Base-by-base conservation (phyloP, 2,888 invertebrate genomes). In the Limnephilus rhombicus region DNA sequence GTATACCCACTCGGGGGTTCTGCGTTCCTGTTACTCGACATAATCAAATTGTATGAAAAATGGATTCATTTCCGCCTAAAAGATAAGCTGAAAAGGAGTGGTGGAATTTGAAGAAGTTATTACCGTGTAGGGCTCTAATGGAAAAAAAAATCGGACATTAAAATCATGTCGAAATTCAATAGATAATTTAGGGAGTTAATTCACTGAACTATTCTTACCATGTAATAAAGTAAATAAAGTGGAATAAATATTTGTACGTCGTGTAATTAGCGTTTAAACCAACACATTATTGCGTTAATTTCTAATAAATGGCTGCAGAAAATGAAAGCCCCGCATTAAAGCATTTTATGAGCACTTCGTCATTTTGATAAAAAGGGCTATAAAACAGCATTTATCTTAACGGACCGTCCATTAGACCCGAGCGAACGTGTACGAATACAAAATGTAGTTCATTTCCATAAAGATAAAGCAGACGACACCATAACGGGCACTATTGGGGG, bases 401-500 rank as follows among this genome's bases (percentile, higher is more conserved):
- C 88, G 80, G 80, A 80, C 68, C 81, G 82, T 90, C 90, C 90
- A 90, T 90, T 85, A 85, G 83, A 53, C 81, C 82, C 45, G 90
- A 82, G 45, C 90, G n/a, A 90, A 82, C 90, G 90, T 45, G 90
- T 45, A 82, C 82, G 90, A 90, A 90, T 90, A 90, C 82, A 82
- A 49, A 90, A 85, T 90, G 90, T 90, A 85, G 85, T 90, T 90
- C 90, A 90, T 90, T 90, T 85, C 90, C 90, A 90, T 90, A 90
- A 90, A 90, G 90, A 90, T 90, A 90, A 90, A 90, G 49, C 85
- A 53, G 90, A 90, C 90, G 90, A 90, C 90, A 90, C 90, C 90
- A 90, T 90, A 90, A 90, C 90, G 90, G 90, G 82, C 90, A 85
- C 90, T 85, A 83, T 90, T 90, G 90, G 90, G 83, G 90, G 88